A percentile compares a stretch with the other conserved stretches of the same genome.
Conservation (phyloP, 2,888 invertebrate species). For the Ceriagrion tenellum region DNA sequence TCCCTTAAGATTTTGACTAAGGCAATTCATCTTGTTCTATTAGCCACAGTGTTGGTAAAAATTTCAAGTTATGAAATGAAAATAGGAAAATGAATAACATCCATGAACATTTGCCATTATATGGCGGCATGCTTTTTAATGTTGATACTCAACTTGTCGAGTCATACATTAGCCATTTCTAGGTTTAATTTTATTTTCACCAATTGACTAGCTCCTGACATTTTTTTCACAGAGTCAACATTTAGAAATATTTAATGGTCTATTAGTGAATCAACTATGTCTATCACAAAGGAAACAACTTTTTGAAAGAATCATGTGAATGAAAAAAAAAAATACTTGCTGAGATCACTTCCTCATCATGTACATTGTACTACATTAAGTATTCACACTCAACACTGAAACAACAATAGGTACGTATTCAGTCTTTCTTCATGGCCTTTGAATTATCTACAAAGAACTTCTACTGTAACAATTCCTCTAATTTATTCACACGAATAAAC, state of each 20-base stretch:
- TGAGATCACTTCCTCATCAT: neutral
- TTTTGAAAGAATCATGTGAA: neutral
- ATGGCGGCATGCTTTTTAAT: neutral
- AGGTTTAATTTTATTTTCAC: neutral
- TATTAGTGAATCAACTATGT: slow-evolving; percentile 30
- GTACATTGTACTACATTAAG: slow-evolving; percentile 23
- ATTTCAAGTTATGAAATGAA: neutral
- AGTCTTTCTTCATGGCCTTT: slow-evolving; percentile 57
- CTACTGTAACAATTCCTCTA: neutral
- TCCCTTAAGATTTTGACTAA: no score
- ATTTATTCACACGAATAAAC: neutral
- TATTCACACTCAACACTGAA: slow-evolving; percentile 41
- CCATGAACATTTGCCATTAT: neutral
- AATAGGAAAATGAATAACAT: neutral
- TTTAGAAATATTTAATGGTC: slow-evolving; percentile 37
- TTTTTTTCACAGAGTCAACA: slow-evolving; percentile 47
- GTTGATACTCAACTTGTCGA: neutral
- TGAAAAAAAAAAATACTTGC: neutral
- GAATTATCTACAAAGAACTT: neutral
- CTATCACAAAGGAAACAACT: slow-evolving; percentile 23
- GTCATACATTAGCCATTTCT: neutral
- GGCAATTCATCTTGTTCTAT: neutral
- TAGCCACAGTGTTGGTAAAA: neutral
- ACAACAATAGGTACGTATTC: slow-evolving; percentile 49
- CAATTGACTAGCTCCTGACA: slow-evolving; percentile 23